Evolutionary conservation across 2,888 invertebrate species (phyloP).

Genomic region (Drosophila gaucha): DNA sequence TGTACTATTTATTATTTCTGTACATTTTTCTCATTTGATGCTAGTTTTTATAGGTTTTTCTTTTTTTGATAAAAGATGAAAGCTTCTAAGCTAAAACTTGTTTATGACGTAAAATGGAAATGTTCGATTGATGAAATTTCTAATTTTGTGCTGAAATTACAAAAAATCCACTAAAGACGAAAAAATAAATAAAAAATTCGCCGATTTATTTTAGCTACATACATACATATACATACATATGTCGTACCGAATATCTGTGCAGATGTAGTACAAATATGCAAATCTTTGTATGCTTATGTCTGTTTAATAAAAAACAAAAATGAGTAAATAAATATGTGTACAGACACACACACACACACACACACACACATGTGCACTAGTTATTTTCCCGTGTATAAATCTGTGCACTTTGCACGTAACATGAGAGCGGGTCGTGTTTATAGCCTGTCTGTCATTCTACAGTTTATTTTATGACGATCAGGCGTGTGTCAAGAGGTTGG

Average conservation of each 20-base stretch:
- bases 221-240: no score
- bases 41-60: no score
- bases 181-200: conserved; percentile 13
- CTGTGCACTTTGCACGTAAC: conserved; percentile 58
- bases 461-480: conserved; percentile 56
- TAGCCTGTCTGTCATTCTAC: conserved; percentile 46
- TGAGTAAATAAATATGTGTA: conserved; percentile 20
- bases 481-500: conserved; percentile 30
- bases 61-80: no score
- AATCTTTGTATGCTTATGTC: conserved; percentile 3
- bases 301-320: conserved; percentile 21
- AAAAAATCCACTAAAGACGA: not conserved
- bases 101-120: not conserved
- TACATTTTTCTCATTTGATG: no score
- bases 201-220: conserved; percentile 39
- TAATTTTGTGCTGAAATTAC: not conserved
- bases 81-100: not conserved
- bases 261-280: conserved; percentile 17
- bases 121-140: not conserved
- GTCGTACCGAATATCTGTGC: no score
- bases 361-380: conserved; percentile 3
- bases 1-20: no score
- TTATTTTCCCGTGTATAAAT: conserved; percentile 21
- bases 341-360: conserved; percentile 2
- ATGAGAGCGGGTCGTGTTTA: conserved; percentile 43